A percentile compares a stretch with the other conserved stretches of the same genome.
Conservation (phyloP, 2,888 invertebrate species). For the Drosophila sordidula region DNA sequence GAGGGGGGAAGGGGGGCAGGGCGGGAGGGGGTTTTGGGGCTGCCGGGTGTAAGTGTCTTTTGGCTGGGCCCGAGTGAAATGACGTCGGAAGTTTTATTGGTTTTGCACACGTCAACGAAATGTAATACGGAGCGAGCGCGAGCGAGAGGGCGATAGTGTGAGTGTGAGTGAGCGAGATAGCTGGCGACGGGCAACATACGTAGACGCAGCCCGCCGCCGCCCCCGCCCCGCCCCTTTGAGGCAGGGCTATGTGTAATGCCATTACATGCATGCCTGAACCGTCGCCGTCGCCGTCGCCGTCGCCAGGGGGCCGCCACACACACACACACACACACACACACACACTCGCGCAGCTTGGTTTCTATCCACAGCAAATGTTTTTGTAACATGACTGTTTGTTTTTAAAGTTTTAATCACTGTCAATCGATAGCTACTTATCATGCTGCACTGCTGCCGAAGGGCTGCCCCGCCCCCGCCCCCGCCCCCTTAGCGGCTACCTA, state of each 20-base stretch:
- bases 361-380: constrained; percentile 34
- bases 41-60: constrained; percentile 55
- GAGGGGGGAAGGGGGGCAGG: neutral
- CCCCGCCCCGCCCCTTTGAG: constrained; percentile 9
- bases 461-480: neutral
- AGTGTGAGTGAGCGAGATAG: constrained; percentile 3
- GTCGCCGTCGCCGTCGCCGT: constrained; percentile 10
- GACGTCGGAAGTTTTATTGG: constrained; percentile 82
- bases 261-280: constrained; percentile 72
- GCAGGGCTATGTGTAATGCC: constrained; percentile 62
- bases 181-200: constrained; percentile 38
- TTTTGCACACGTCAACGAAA: constrained; percentile 82
- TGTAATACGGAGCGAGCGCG: constrained; percentile 50
- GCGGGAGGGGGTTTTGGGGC: neutral
- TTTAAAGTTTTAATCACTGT: constrained; percentile 80
- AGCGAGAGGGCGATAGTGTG: neutral
- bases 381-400: constrained; percentile 77
- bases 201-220: constrained; percentile 10
- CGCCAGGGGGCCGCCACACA: constrained; percentile 21
- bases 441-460: constrained; percentile 55
- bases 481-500: neutral
- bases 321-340: constrained; percentile 5
- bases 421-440: constrained; percentile 80
- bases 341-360: constrained; percentile 4
- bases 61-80: constrained; percentile 63